These are phyloP conservation scores for Apantesis nais DNA, from an alignment of 2,888 invertebrate species.

Conservation along the genomic window DNA sequence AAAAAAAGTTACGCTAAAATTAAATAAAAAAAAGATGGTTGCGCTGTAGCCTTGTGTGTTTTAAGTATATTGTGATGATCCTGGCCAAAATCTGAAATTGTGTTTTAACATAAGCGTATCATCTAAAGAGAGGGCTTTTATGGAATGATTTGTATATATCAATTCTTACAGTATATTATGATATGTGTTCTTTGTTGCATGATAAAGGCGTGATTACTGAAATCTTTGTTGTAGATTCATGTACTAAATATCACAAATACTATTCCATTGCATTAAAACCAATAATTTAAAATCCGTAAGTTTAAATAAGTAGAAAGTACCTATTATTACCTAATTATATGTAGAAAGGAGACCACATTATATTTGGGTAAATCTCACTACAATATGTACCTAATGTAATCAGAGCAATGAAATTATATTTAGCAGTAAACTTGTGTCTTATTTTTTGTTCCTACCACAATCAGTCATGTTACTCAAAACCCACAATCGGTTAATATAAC, in stretches of 20 bases:
- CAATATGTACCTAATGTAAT: conserved; percentile 62
- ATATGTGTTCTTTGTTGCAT: not conserved
- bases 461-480: no score
- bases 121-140: not conserved
- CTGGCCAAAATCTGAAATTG: not conserved
- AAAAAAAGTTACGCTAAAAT: not conserved
- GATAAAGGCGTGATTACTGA: not conserved
- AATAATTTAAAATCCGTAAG: no score
- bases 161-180: not conserved
- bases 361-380: not conserved
- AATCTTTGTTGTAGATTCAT: not conserved
- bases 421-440: conserved; percentile 59
- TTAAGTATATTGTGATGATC: not conserved
- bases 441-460: not conserved
- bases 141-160: not conserved
- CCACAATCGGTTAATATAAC: no score
- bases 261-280: not conserved
- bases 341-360: not conserved
- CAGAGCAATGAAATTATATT: conserved; percentile 76
- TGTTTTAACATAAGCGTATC: not conserved
- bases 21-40: not conserved
- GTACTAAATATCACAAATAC: not conserved
- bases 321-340: not conserved
- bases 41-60: not conserved
- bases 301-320: no score